A percentile compares a stretch with the other conserved stretches of the same genome.
Conservation (phyloP, 1,140 invertebrate species). For the Philotrypesis tridentata region DNA sequence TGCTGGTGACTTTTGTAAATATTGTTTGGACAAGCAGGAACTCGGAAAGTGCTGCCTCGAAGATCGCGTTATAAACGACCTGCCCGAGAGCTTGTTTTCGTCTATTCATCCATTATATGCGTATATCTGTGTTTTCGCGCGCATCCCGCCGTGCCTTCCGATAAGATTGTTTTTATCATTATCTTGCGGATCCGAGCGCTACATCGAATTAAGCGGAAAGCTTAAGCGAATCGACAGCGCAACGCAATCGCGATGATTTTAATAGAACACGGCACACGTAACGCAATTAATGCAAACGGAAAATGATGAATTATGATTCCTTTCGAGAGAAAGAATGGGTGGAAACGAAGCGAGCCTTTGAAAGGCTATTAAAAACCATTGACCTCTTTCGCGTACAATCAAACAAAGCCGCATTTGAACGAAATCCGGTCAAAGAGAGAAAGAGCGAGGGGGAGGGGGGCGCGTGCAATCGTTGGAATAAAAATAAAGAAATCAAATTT, state of each 20-base stretch:
- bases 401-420: constrained; percentile 26
- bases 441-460: neutral
- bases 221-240: neutral
- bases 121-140: neutral
- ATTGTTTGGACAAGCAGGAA: constrained; percentile 53
- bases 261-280: too few species aligned
- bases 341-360: too few species aligned
- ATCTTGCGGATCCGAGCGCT: neutral
- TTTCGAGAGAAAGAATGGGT: too few species aligned
- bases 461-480: constrained; percentile 34
- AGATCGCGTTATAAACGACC: constrained; percentile 42
- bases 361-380: constrained; percentile 33
- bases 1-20: constrained; percentile 73
- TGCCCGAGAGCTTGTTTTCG: constrained; percentile 1
- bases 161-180: neutral
- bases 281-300: neutral
- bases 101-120: neutral
- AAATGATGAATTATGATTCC: too few species aligned
- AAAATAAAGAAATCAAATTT: constrained; percentile 48
- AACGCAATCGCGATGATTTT: too few species aligned
- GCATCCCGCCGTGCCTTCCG: neutral
- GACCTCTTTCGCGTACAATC: constrained; percentile 13
- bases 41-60: constrained; percentile 38
- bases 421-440: constrained; percentile 16
- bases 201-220: neutral